Base-by-base conservation (phyloP, 2,113 vertebrate genomes). In the Sorex araneus region DNA sequence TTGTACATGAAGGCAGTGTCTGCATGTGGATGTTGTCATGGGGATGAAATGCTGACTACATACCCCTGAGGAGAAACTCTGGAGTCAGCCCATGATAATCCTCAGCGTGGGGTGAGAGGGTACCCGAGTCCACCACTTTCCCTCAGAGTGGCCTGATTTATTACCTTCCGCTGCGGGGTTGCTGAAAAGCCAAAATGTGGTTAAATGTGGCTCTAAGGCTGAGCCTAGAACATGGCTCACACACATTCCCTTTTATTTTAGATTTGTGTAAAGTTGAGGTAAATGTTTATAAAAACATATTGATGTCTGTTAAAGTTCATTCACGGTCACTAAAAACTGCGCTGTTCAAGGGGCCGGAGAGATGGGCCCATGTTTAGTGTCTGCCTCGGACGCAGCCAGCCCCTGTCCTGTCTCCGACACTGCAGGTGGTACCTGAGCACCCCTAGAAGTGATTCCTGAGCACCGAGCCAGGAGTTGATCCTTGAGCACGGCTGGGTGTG, bases 11-110 rank as follows among this genome's bases (percentile, higher is more conserved):
- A 32, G 27, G 11, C 32, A 57, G 34, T 28, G 2, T 34, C n/a
- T 76, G 84, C 84, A 78, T 82, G 92, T 85, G 45, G 75, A 92
- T 78, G 43, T 89, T 50, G 16, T 25, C 34, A 21, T 28, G 32
- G 79, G 47, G 92, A 71, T 88, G 75, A 77, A 92, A 81, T 85
- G 13, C 64, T 57, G 50, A 74, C 79, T 78, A 3, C 13, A 70
- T 27, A 60, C 34, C 28, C 66, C 79, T 2, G 47, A n/a, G 82
- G 47, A 84, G 50, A 78, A 78, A 21, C 77, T 85, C 79, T 75
- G 40, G 57, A 83, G 19, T 91, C 69, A 81, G 12, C 25, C 8
- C 54, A 34, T 57, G 67, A 11, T 2, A 27, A 4, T 45, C 12
- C 34, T 70, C 76, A 60, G 10, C 21, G 40, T 78, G 70, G 27